phyloP scores from a whole-genome alignment of 2,888 invertebrate species.

The Amitus sp. region DNA sequence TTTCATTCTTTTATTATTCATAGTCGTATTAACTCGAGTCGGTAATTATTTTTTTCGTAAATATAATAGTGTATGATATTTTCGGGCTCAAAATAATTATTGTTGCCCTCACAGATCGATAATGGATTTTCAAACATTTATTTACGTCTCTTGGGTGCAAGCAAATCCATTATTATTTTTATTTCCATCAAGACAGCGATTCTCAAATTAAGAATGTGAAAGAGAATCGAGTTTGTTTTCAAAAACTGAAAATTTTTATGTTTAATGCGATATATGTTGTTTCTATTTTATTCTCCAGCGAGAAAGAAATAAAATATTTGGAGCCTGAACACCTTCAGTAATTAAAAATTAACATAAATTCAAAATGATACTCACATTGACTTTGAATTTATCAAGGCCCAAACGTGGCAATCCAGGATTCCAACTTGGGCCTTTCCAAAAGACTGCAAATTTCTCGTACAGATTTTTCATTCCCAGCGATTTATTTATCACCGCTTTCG shows the following conservation, averaged over 20 bases:
- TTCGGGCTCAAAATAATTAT: slow-evolving; percentile 7
- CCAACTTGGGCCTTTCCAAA: slow-evolving; percentile 92
- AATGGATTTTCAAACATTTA: too few species aligned
- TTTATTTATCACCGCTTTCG: slow-evolving; percentile 74
- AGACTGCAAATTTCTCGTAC: slow-evolving; percentile 74
- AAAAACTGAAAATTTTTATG: too few species aligned
- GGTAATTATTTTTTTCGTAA: not conserved
- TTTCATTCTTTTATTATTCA: not conserved
- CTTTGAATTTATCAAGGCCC: slow-evolving; percentile 79
- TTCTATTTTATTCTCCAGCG: too few species aligned
- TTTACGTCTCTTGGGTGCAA: too few species aligned
- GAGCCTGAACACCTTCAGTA: too few species aligned
- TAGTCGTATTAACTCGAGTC: not conserved
- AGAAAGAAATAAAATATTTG: too few species aligned
- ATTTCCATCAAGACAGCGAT: too few species aligned
- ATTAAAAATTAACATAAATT: too few species aligned
- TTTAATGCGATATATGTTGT: too few species aligned
- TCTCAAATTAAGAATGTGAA: too few species aligned
- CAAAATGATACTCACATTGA: slow-evolving; percentile 80
- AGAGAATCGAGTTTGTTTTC: too few species aligned
- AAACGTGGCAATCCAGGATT: slow-evolving; percentile 80
- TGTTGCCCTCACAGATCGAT: not conserved
- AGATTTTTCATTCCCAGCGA: slow-evolving; percentile 70
- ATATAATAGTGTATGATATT: slow-evolving; percentile 1
- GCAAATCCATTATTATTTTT: too few species aligned